Evolutionary conservation across 2,113 vertebrate genomes (phyloP), one percentile per base, ranked within the genome.

Genomic region (Xenotilapia caudafasciata): DNA sequence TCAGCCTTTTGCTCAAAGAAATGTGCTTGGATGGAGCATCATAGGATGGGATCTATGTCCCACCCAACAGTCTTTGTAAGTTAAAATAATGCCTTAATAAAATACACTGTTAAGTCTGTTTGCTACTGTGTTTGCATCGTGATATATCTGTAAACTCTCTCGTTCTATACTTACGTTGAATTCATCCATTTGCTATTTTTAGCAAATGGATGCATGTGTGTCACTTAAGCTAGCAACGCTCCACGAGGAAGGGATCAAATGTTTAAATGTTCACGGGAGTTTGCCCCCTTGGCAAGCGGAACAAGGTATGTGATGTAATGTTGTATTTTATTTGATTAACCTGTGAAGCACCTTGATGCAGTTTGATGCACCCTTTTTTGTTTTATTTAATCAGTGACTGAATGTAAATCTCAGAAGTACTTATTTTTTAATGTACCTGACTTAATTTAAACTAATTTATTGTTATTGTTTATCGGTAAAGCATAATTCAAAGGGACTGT

Each of bases 171-270:
- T 33, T 19, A 60, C 5, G 0, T 17, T 17, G 56, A 60, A 31
- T 60, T 21, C 0, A 0, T 55, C 21, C 21, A 55, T 55, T 23
- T 58, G 26, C 56, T 31, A 31, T 31, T 31, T 31, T 31, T 58
- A 31, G 55, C 26, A 58, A 28, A 58, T 55, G 3, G 53, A 54
- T 54, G 53, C 55, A 56, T 56, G 23, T 58, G 55, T 58, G 55
- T 9, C 55, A 58, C 26, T 58, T 15, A 58, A 31, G 26, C 55
- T 58, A 17, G 7, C 26, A 31, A 13, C 0, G 5, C 55, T 2
- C 55, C 13, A 31, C 0, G 26, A 31, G 26, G 14, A 58, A 58
- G 26, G 55, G 26, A 9, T 31, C 56, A 31, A 31, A 58, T 58
- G 5, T 31, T 31, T 31, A 58, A 58, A 15, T 58, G 3, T 58